phyloP scores from a whole-genome alignment of 2,888 invertebrate species.

The Monoplex corrugatus region DNA sequence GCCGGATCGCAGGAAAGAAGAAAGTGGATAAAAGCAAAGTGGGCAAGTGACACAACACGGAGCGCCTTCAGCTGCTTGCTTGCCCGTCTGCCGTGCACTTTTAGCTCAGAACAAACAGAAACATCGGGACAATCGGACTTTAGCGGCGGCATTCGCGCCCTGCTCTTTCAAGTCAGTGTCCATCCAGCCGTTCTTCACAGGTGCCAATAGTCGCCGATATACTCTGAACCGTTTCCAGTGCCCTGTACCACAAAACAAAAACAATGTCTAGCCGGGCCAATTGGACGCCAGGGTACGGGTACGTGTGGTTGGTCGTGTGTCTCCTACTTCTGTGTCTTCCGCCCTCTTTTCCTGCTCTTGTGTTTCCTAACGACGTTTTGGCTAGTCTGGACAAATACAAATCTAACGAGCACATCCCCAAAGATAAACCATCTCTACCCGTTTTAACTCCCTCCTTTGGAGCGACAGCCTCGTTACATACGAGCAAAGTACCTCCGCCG shows the following conservation, averaged over 20 bases:
- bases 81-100: neutral
- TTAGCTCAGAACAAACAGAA: neutral
- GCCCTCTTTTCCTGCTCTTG: slow-evolving; percentile 31
- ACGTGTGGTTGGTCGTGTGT: slow-evolving; percentile 28
- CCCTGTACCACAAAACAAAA: neutral
- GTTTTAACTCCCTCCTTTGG: neutral
- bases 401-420: slow-evolving; percentile 32
- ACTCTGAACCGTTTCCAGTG: too few relatives aligned
- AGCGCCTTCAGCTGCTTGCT: slow-evolving; percentile 7
- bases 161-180: neutral
- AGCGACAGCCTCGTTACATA: neutral
- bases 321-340: slow-evolving; percentile 36
- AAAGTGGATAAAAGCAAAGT: slow-evolving; percentile 28
- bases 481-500: neutral
- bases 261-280: neutral
- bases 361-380: slow-evolving; percentile 42
- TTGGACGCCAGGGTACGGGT: slow-evolving; percentile 19
- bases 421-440: neutral
- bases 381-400: slow-evolving; percentile 28
- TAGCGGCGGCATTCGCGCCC: neutral
- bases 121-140: neutral
- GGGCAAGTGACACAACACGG: slow-evolving; percentile 38
- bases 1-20: slow-evolving; percentile 27
- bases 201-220: neutral
- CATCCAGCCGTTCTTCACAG: neutral